Conservation (phyloP, 2,888 invertebrate genomes). For the Globia sparganii region DNA sequence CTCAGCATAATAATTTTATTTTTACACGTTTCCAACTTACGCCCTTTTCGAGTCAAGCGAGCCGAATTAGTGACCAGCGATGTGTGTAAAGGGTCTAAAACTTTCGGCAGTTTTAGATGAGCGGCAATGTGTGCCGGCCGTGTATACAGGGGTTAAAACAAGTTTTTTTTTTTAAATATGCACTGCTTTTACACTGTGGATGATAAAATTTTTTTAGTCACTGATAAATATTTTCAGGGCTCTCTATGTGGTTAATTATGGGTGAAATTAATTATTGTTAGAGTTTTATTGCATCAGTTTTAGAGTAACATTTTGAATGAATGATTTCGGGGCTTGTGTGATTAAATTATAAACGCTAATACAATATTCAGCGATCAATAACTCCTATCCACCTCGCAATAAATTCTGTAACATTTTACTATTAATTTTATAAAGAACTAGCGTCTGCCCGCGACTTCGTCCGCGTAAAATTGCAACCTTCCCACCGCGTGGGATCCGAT, state of each 20-base stretch:
- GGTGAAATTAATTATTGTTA: slow-evolving; percentile 11
- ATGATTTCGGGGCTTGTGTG: not conserved
- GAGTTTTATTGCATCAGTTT: not conserved
- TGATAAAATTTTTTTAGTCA: slow-evolving; percentile 44
- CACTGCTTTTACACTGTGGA: slow-evolving; percentile 56
- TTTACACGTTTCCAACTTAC: slow-evolving; percentile 70
- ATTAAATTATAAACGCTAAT: not conserved
- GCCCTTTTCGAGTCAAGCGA: slow-evolving; percentile 74
- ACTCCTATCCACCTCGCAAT: too few species aligned
- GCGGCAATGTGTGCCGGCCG: slow-evolving; percentile 68
- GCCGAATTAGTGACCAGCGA: slow-evolving; percentile 86
- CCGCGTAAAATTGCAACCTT: too few species aligned
- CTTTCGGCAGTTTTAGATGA: slow-evolving; percentile 82
- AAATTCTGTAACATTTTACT: not conserved
- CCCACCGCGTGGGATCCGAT: too few species aligned
- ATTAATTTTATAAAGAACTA: too few species aligned
- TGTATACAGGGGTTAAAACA: slow-evolving; percentile 78
- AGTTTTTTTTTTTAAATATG: slow-evolving; percentile 78
- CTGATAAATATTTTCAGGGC: slow-evolving; percentile 16
- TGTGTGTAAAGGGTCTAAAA: slow-evolving; percentile 88
- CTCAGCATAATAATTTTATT: slow-evolving; percentile 37
- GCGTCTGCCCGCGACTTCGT: too few species aligned
- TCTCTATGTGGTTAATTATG: slow-evolving; percentile 8
- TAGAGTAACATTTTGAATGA: not conserved
- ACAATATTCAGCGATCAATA: not conserved